phyloP scores from a whole-genome alignment of 1,140 invertebrate species.

The Venustaconcha ellipsiformis region DNA sequence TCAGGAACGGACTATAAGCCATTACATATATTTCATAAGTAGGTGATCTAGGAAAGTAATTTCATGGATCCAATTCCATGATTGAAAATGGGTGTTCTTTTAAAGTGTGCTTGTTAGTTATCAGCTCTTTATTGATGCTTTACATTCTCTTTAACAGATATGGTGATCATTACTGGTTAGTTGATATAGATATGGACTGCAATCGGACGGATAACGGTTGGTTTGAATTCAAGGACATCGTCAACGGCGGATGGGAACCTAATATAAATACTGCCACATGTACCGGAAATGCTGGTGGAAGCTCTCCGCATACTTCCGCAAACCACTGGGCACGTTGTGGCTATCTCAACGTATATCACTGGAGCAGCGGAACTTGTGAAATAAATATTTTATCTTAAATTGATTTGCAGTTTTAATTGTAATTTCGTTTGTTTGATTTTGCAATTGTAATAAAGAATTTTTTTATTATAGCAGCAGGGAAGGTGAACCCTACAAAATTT shows the following conservation, averaged over 20 bases:
- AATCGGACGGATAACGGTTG: slow-evolving; percentile 66
- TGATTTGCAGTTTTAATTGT: not conserved
- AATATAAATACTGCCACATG: slow-evolving; percentile 43
- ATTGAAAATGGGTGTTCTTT: too few species aligned
- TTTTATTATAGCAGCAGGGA: too few species aligned
- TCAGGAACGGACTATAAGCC: too few species aligned
- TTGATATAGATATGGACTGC: slow-evolving; percentile 70
- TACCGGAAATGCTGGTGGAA: slow-evolving; percentile 57
- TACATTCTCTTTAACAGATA: slow-evolving; percentile 33
- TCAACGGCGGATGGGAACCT: slow-evolving; percentile 53
- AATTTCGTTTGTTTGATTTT: too few species aligned
- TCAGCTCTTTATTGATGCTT: too few species aligned
- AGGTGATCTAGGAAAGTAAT: too few species aligned
- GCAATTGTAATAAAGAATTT: too few species aligned
- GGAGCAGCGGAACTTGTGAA: slow-evolving; percentile 48
- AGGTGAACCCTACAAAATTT: too few species aligned
- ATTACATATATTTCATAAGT: too few species aligned
- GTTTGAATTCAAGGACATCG: slow-evolving; percentile 69
- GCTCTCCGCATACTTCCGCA: slow-evolving; percentile 48
- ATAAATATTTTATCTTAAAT: slow-evolving; percentile 39
- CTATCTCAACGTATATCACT: slow-evolving; percentile 66
- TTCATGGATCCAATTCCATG: too few species aligned
- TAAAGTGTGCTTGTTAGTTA: too few species aligned
- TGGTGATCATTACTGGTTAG: slow-evolving; percentile 71
- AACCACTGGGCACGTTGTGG: slow-evolving; percentile 69